Percentiles rank a stretch among this genome's conserved stretches.
phyloP scores from a whole-genome alignment of 1,140 invertebrate species.

The Neodiprion fabricii region DNA sequence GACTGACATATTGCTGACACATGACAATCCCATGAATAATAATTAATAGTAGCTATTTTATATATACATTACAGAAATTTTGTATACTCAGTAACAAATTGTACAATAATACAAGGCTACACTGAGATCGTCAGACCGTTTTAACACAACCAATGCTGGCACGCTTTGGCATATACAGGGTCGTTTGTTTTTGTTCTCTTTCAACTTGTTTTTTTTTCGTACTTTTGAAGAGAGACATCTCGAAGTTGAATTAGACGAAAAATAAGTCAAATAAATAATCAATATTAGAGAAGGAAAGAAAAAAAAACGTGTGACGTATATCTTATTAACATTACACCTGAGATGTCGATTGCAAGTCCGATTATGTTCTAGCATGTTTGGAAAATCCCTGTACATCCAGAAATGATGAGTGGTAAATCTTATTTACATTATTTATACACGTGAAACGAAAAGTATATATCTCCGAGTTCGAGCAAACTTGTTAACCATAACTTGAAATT shows the following conservation, averaged over 20 bases:
- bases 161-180: neutral
- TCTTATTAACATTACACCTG: too few relatives aligned
- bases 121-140: constrained; percentile 35
- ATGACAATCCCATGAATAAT: constrained; percentile 35
- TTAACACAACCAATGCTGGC: constrained; percentile 6
- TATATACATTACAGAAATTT: constrained; percentile 35
- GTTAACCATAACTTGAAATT: too few relatives aligned
- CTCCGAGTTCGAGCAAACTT: too few relatives aligned
- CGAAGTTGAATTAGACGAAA: neutral
- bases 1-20: constrained; percentile 21
- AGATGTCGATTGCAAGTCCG: too few relatives aligned
- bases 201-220: neutral
- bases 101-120: constrained; percentile 39
- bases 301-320: too few relatives aligned
- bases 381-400: too few relatives aligned
- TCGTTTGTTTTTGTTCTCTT: neutral
- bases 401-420: too few relatives aligned
- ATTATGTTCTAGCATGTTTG: too few relatives aligned
- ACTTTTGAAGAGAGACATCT: neutral
- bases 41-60: constrained; percentile 37
- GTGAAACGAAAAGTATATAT: too few relatives aligned
- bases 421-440: too few relatives aligned
- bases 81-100: constrained; percentile 42
- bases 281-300: too few relatives aligned
- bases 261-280: too few relatives aligned